These are phyloP conservation scores for Margaritifera margaritifera DNA, from an alignment of 2,888 invertebrate genomes.

Conservation along the genomic window DNA sequence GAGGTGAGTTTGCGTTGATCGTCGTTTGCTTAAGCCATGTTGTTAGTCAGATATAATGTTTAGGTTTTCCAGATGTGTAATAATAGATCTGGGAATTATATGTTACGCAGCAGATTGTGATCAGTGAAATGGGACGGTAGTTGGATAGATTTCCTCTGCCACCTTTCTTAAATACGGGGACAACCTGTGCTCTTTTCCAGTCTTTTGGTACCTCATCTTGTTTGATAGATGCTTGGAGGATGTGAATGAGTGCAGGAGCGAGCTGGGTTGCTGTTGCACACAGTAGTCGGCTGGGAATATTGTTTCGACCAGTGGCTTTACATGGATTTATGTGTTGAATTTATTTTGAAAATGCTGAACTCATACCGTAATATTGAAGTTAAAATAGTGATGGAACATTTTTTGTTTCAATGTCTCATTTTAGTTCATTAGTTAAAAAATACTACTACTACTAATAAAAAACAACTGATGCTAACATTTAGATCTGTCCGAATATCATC, in stretches of 20 bases:
- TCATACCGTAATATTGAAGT: too few relatives aligned
- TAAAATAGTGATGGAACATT: too few relatives aligned
- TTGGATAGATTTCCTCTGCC: not conserved
- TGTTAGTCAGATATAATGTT: constrained; percentile 9
- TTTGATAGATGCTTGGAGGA: not conserved
- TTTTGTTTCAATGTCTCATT: too few relatives aligned
- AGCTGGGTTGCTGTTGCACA: too few relatives aligned
- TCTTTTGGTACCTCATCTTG: constrained; percentile 5
- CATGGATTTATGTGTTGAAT: too few relatives aligned
- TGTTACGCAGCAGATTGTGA: not conserved
- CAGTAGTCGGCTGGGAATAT: too few relatives aligned
- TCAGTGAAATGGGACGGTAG: not conserved
- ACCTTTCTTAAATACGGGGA: not conserved
- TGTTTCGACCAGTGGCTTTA: too few relatives aligned
- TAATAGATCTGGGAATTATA: not conserved
- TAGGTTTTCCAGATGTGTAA: constrained; percentile 4
- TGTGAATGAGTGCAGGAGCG: not conserved
- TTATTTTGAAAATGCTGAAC: too few relatives aligned
- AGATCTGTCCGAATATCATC: too few relatives aligned
- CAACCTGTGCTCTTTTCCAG: constrained; percentile 1
- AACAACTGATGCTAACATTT: too few relatives aligned
- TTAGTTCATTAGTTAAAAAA: too few relatives aligned
- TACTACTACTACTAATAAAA: too few relatives aligned
- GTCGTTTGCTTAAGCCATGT: constrained; percentile 6
- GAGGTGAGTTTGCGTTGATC: constrained; percentile 6